Evolutionary conservation across 2,797 vertebrate genomes (phyloP).

Genomic region (Erithacus rubecula): DNA sequence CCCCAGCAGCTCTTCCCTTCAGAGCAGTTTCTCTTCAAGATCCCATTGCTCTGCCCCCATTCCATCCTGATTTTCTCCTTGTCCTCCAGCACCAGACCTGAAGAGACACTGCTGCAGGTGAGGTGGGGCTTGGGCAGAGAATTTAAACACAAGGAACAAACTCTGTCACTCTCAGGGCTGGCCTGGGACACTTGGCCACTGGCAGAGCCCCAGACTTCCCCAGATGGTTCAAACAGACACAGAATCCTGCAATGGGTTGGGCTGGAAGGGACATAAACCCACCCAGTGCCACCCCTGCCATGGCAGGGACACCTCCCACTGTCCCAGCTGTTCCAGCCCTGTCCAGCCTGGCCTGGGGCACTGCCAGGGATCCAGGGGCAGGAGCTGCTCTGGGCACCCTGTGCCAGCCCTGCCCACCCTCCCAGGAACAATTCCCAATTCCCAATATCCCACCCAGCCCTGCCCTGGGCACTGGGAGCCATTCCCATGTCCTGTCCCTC

Average conservation of each 20-base stretch:
- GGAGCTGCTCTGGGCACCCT: background rate
- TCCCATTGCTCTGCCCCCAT: rapidly evolving
- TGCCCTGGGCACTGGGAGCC: background rate
- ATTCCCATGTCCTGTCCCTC: too few species aligned
- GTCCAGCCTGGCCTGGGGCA: background rate
- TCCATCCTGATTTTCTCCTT: background rate
- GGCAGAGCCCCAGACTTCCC: background rate
- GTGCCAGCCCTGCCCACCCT: background rate
- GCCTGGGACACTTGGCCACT: background rate
- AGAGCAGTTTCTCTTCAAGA: background rate
- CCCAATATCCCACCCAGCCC: background rate
- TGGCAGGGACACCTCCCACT: background rate
- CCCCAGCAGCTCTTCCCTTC: background rate
- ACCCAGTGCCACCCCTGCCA: background rate
- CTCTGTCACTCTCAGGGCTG: background rate
- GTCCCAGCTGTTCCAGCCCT: background rate
- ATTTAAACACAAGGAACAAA: background rate
- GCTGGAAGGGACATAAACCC: rapidly evolving
- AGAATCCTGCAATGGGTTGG: background rate
- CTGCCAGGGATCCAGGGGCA: background rate
- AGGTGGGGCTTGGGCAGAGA: background rate
- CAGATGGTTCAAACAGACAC: background rate
- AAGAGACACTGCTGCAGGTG: background rate
- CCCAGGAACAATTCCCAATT: background rate
- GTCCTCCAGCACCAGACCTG: background rate